Base-by-base conservation (phyloP, 2,888 invertebrate species). In the Camptogramma bilineatum region DNA sequence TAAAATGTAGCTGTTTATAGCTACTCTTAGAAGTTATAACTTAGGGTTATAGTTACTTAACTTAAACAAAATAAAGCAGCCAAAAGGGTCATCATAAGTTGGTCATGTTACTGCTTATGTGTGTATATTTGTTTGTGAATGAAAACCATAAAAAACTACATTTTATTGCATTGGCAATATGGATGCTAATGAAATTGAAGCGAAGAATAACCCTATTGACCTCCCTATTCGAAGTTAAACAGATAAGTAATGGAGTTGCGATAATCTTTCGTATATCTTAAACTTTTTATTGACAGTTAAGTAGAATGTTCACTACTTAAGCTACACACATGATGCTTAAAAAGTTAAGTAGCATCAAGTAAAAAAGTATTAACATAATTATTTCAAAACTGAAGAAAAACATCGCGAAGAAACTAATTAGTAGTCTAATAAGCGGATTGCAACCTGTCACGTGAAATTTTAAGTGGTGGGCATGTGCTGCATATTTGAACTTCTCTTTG, bases 81-180 rank as follows among this genome's bases (percentile, higher is more conserved):
- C 21, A 13, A 39, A 53, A 60, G 21, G 39, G 17, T 5, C 24
- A 17, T 42, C 3, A 47, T 31, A 55, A 17, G 17, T 46, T 28
- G 10, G 10, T 18, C 21, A 13, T 47, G 13, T 31, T 31, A 31
- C 31, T 31, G 42, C 16, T 44, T 13, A 39, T 5, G 16, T 4
- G 24, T 31, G n/a, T 7, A 10, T 8, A 50, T 18, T 44, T 50
- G 39, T 52, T 34, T 62, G 55, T 44, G 39, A 47, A 62, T 52
- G 19, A 31, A 47, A 34, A 34, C 56, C 31, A 61, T 57, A 52
- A 65, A 65, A 47, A 51, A 34, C 59, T 9, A 52, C 53, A 53
- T 61, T 65, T 56, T 56, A 64, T 52, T 52, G 60, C 31, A 50
- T 44, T 21, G 28, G 46, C 52, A 2, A 51, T 34, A 31, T 39